Percentiles rank a stretch among this genome's conserved stretches.
These are phyloP conservation scores for Lepidurus couesii DNA, from an alignment of 1,140 invertebrate genomes.

Conservation along the genomic window DNA sequence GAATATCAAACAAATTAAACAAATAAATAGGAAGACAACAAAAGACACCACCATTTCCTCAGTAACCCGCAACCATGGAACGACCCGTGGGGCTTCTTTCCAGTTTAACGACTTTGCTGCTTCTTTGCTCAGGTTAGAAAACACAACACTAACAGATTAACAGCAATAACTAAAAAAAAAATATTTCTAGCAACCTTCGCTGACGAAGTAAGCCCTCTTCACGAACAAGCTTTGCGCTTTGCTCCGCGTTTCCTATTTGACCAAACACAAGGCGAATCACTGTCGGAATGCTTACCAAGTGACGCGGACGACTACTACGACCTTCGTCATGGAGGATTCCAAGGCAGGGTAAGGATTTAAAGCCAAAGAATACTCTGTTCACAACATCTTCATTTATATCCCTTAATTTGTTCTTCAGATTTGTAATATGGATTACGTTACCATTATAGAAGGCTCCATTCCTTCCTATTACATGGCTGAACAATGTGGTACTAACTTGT, in stretches of 20 bases:
- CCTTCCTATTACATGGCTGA: conserved; percentile 34
- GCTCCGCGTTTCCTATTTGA: conserved; percentile 34
- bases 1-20: background rate
- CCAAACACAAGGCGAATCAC: conserved; percentile 22
- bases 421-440: conserved; percentile 36
- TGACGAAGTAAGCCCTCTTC: conserved; percentile 30
- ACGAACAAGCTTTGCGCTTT: conserved; percentile 30
- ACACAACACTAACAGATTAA: background rate
- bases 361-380: background rate
- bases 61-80: background rate
- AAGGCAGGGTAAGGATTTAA: conserved; percentile 28
- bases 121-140: background rate
- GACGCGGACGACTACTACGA: conserved; percentile 33
- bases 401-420: conserved; percentile 22
- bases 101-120: background rate
- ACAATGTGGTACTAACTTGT: conserved; percentile 31
- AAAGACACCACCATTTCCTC: background rate
- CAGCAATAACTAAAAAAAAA: background rate
- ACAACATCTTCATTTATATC: background rate
- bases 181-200: conserved; percentile 4
- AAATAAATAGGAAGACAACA: background rate
- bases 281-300: conserved; percentile 33
- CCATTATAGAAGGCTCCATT: conserved; percentile 31
- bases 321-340: conserved; percentile 32
- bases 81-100: background rate